A percentile compares a stretch with the other conserved stretches of the same genome.
phyloP scores from a whole-genome alignment of 2,888 invertebrate genomes.

The Eupithecia abbreviata region DNA sequence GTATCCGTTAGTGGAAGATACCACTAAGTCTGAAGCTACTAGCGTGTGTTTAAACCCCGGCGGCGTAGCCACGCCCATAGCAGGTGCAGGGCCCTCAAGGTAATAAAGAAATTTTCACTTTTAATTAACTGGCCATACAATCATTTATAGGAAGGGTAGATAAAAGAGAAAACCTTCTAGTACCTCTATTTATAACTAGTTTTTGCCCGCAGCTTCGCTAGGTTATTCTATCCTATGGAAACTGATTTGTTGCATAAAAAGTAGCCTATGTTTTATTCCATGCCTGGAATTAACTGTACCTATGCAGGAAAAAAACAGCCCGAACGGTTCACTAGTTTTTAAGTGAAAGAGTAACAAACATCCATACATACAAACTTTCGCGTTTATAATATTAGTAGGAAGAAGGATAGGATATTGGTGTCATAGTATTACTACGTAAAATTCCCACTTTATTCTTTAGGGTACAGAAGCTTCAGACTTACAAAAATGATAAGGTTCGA shows the following conservation, averaged over 20 bases:
- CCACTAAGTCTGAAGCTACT: constrained; percentile 65
- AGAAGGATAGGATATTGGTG: too few species aligned
- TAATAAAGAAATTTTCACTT: constrained; percentile 37
- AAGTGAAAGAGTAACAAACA: neutral
- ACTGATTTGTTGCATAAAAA: neutral
- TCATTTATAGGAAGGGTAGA: neutral
- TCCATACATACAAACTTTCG: neutral
- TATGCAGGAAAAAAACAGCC: neutral
- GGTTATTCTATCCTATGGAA: neutral
- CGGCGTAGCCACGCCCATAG: constrained; percentile 33
- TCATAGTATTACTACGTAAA: neutral
- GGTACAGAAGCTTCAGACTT: constrained; percentile 67
- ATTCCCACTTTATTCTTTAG: constrained; percentile 50
- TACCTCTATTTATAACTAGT: too few species aligned
- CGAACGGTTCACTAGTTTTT: neutral
- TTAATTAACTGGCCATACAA: neutral
- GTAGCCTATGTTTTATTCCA: too few species aligned
- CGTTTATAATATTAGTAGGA: neutral
- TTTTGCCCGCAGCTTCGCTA: too few species aligned
- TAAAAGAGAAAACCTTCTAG: too few species aligned
- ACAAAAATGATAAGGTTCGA: constrained; percentile 65
- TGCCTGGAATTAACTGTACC: too few species aligned
- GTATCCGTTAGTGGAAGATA: constrained; percentile 68
- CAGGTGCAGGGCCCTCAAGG: constrained; percentile 63
- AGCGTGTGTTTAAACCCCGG: constrained; percentile 69